phyloP scores from a whole-genome alignment of 2,888 invertebrate genomes.

The Cybosia mesomella region DNA sequence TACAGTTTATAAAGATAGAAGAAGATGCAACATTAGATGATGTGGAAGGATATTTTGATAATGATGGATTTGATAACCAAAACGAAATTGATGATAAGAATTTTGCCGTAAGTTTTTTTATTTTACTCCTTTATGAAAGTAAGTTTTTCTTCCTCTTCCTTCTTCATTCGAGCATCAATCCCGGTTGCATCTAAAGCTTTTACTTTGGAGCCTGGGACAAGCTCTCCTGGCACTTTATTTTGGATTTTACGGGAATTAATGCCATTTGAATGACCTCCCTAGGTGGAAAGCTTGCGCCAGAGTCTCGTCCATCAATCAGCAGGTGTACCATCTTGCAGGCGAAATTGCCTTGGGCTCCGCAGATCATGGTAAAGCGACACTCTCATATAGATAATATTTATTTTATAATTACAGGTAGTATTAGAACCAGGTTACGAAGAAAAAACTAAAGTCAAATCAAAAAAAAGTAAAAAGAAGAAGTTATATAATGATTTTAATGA shows the following conservation, averaged over 20 bases:
- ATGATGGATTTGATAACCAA: constrained; percentile 31
- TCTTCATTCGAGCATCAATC: too few species aligned
- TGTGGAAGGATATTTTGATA: constrained; percentile 22
- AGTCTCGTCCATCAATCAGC: too few species aligned
- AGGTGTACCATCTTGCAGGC: too few species aligned
- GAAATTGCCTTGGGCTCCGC: too few species aligned
- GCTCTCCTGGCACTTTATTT: too few species aligned
- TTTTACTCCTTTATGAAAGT: too few species aligned
- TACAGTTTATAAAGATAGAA: constrained; percentile 61
- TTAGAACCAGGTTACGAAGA: constrained; percentile 34
- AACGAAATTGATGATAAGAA: constrained; percentile 31
- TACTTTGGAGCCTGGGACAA: too few species aligned
- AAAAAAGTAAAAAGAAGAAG: constrained; percentile 39
- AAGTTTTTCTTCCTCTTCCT: too few species aligned
- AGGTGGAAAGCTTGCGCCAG: too few species aligned
- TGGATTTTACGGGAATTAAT: too few species aligned
- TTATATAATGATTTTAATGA: constrained; percentile 59
- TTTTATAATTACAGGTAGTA: constrained; percentile 40
- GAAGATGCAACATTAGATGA: constrained; percentile 21
- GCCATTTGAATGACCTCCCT: too few species aligned
- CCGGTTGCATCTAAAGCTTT: too few species aligned
- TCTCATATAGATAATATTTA: neutral
- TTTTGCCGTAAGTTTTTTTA: constrained; percentile 45
- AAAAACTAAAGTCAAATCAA: constrained; percentile 26
- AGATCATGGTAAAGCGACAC: neutral